These are phyloP conservation scores for Alouatta palliata DNA, from an alignment of 2,113 vertebrate species.

Conservation along the genomic window DNA sequence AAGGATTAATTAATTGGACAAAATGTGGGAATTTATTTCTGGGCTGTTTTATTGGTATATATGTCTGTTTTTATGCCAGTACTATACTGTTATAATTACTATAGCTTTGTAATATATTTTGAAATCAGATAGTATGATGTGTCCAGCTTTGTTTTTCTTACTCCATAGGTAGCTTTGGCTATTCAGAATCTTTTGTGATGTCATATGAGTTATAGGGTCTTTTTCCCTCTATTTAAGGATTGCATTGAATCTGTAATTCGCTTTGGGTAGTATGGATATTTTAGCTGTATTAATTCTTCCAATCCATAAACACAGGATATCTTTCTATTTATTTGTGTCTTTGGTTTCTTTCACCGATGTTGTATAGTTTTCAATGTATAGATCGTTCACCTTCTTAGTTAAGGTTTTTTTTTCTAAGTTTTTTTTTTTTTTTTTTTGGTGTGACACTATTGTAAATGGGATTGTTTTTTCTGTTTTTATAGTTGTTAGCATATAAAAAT, in stretches of 20 bases:
- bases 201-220: neutral
- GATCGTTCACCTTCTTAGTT: neutral
- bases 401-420: neutral
- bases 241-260: neutral
- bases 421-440: neutral
- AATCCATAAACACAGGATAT: neutral
- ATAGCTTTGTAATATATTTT: neutral
- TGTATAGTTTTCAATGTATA: neutral
- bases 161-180: neutral
- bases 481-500: neutral
- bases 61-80: neutral
- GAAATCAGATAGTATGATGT: neutral
- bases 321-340: neutral
- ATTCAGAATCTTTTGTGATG: neutral
- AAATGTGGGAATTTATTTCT: neutral
- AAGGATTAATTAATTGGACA: neutral
- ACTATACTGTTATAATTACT: neutral
- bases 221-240: neutral
- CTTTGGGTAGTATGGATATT: neutral
- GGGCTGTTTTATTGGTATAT: neutral
- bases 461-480: neutral
- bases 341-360: neutral
- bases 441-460: neutral
- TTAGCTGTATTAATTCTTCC: neutral
- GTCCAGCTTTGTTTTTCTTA: neutral